phyloP scores from a whole-genome alignment of 2,113 vertebrate genomes.

The Shinisaurus crocodilurus region DNA sequence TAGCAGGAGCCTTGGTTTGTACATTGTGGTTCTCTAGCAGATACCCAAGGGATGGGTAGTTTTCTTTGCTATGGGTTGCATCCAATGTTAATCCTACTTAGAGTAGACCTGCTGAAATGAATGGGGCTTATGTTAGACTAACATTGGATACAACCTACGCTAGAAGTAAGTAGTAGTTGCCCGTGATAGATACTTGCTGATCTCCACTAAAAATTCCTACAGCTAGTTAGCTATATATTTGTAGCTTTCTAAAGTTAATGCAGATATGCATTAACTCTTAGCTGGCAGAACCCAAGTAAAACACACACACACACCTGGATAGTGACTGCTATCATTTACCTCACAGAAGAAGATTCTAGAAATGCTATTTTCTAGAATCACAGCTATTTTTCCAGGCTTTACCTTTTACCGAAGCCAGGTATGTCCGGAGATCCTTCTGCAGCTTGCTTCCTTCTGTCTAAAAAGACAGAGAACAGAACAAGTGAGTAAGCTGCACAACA shows the following conservation, averaged over 20 bases:
- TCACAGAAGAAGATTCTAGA: neutral
- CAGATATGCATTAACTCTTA: neutral
- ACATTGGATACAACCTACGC: no score
- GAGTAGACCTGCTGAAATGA: no score
- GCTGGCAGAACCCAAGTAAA: neutral
- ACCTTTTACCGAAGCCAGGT: constrained; percentile 95
- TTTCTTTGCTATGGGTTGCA: neutral
- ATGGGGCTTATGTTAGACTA: no score
- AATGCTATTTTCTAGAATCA: neutral
- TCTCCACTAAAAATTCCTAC: neutral
- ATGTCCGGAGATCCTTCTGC: constrained; percentile 94
- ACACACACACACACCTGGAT: neutral
- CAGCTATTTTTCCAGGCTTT: constrained; percentile 3
- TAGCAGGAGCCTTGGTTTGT: neutral
- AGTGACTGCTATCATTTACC: neutral
- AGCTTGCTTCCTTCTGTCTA: constrained; percentile 92
- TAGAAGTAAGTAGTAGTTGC: neutral
- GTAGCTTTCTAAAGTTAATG: neutral
- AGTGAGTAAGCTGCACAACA: neutral
- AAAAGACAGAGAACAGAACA: constrained; percentile 20
- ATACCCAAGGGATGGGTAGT: neutral
- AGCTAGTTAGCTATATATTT: neutral
- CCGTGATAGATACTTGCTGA: neutral
- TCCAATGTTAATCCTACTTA: no score
- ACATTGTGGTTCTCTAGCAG: neutral